phyloP scores from a whole-genome alignment of 1,140 invertebrate species.

The Carcinoscorpius rotundicauda region DNA sequence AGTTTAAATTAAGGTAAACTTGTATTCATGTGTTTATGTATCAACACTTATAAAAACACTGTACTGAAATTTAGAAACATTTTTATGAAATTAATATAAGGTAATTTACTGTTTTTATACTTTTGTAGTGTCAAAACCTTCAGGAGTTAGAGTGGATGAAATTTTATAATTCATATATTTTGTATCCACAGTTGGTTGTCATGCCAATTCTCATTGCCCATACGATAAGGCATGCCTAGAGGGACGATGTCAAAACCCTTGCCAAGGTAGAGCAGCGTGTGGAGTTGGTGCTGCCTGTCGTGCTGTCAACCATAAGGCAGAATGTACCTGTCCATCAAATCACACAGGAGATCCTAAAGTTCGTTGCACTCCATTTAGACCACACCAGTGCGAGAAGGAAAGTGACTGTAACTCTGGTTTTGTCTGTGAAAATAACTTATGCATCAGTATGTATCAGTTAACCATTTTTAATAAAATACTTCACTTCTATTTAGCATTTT shows the following conservation, averaged over 20 bases:
- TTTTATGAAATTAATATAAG: too few species aligned
- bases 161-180: too few species aligned
- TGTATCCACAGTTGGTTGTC: conserved; percentile 16
- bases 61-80: too few species aligned
- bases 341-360: conserved; percentile 43
- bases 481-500: too few species aligned
- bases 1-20: too few species aligned
- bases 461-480: too few species aligned
- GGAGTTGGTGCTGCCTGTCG: conserved; percentile 69
- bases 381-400: conserved; percentile 44
- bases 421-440: conserved; percentile 42
- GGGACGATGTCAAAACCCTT: conserved; percentile 62
- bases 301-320: conserved; percentile 64
- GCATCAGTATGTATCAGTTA: conserved; percentile 15
- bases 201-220: conserved; percentile 25
- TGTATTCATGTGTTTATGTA: too few species aligned
- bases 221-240: conserved; percentile 28
- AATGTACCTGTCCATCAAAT: conserved; percentile 59
- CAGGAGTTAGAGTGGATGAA: too few species aligned
- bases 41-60: too few species aligned
- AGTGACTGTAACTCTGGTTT: conserved; percentile 53
- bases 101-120: too few species aligned
- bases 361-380: conserved; percentile 47
- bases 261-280: conserved; percentile 57
- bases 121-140: too few species aligned